These are phyloP conservation scores for Agriopis leucophaearia DNA, from an alignment of 2,888 invertebrate species.

Conservation along the genomic window DNA sequence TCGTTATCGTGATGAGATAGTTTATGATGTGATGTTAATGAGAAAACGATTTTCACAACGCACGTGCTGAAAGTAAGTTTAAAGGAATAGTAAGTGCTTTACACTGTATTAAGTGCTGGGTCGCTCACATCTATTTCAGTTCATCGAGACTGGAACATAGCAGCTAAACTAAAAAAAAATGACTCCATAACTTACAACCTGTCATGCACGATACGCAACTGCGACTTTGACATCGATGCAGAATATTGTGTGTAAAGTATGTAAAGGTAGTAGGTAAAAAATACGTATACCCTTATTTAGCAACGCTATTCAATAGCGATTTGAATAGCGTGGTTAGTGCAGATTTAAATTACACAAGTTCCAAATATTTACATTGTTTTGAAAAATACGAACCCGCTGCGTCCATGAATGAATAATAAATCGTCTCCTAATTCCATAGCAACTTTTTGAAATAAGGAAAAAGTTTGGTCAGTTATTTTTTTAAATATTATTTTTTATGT, in stretches of 20 bases:
- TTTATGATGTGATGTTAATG: no score
- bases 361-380: slow-evolving; percentile 42
- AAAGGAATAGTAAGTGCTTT: no score
- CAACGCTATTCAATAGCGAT: neutral
- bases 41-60: neutral
- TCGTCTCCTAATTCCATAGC: slow-evolving; percentile 80
- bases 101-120: slow-evolving; percentile 48
- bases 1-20: no score
- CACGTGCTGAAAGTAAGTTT: slow-evolving; percentile 29
- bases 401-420: slow-evolving; percentile 74
- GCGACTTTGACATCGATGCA: slow-evolving; percentile 12
- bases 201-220: slow-evolving; percentile 31
- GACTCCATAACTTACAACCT: slow-evolving; percentile 52
- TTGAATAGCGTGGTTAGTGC: slow-evolving; percentile 26
- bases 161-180: slow-evolving; percentile 26
- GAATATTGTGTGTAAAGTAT: neutral
- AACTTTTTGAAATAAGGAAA: slow-evolving; percentile 45
- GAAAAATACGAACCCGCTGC: slow-evolving; percentile 76
- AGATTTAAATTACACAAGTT: slow-evolving; percentile 13
- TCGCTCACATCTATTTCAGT: slow-evolving; percentile 54
- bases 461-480: no score
- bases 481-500: neutral
- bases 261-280: no score
- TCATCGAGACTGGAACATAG: neutral
- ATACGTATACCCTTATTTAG: neutral